Evolutionary conservation across 2,113 vertebrate genomes (phyloP).

Genomic region (Epinephelus lanceolatus): DNA sequence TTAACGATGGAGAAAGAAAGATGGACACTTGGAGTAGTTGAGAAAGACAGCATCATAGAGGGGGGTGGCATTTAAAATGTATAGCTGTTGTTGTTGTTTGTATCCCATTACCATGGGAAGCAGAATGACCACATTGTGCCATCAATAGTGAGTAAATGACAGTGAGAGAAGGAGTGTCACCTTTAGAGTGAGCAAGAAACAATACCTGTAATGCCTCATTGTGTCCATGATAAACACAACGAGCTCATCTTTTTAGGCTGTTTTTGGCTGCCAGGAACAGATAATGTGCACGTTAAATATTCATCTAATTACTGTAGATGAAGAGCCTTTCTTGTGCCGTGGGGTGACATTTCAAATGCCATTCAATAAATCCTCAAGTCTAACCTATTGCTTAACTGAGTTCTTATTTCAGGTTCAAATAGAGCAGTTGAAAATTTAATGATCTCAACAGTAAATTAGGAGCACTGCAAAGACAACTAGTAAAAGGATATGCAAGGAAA

Average conservation of each 20-base stretch:
- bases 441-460: slow-evolving; percentile 18
- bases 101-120: slow-evolving; percentile 47
- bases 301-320: slow-evolving; percentile 77
- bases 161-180: slow-evolving; percentile 53
- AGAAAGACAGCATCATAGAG: slow-evolving; percentile 24
- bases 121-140: slow-evolving; percentile 61
- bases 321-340: slow-evolving; percentile 59
- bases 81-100: slow-evolving; percentile 54
- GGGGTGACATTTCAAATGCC: slow-evolving; percentile 79
- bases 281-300: slow-evolving; percentile 80
- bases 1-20: slow-evolving; percentile 12
- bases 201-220: slow-evolving; percentile 74
- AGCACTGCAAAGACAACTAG: not conserved
- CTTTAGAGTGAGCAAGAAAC: slow-evolving; percentile 66
- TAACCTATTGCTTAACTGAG: slow-evolving; percentile 50
- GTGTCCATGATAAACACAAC: slow-evolving; percentile 62
- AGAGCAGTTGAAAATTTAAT: slow-evolving; percentile 50
- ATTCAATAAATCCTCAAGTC: slow-evolving; percentile 71
- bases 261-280: slow-evolving; percentile 73
- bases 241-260: slow-evolving; percentile 53
- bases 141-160: slow-evolving; percentile 69
- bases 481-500: not conserved
- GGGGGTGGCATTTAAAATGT: slow-evolving; percentile 73
- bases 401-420: slow-evolving; percentile 59
- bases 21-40: not conserved